Evolutionary conservation across 2,113 vertebrate genomes (phyloP).

Genomic region (Ageneiosus marmoratus): DNA sequence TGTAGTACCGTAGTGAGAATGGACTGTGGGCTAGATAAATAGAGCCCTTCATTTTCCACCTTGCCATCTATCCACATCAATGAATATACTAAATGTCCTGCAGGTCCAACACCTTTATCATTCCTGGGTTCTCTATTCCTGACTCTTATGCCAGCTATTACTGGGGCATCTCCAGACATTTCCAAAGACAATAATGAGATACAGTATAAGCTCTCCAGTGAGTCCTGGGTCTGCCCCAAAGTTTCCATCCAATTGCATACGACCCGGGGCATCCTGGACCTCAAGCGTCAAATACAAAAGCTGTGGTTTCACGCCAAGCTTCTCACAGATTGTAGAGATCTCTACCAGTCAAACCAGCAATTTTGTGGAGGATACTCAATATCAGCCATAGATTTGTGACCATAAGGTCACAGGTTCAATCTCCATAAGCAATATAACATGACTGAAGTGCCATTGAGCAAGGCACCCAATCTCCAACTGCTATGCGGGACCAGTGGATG

Average conservation of each 20-base stretch:
- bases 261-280: not conserved
- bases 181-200: not conserved
- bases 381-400: too few relatives aligned
- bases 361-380: too few relatives aligned
- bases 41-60: not conserved
- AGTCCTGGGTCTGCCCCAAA: not conserved
- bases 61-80: not conserved
- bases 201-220: too few relatives aligned
- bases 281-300: not conserved
- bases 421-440: too few relatives aligned
- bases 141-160: not conserved
- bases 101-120: not conserved
- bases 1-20: not conserved
- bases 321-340: not conserved
- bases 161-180: not conserved
- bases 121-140: not conserved
- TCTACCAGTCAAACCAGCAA: not conserved
- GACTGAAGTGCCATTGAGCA: too few relatives aligned
- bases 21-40: not conserved
- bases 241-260: not conserved
- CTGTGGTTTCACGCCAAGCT: not conserved
- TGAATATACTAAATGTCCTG: not conserved
- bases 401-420: too few relatives aligned
- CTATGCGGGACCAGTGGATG: too few relatives aligned
- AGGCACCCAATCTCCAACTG: too few relatives aligned